Base-by-base conservation (phyloP, 2,888 invertebrate genomes). In the Campoplex capitator region DNA sequence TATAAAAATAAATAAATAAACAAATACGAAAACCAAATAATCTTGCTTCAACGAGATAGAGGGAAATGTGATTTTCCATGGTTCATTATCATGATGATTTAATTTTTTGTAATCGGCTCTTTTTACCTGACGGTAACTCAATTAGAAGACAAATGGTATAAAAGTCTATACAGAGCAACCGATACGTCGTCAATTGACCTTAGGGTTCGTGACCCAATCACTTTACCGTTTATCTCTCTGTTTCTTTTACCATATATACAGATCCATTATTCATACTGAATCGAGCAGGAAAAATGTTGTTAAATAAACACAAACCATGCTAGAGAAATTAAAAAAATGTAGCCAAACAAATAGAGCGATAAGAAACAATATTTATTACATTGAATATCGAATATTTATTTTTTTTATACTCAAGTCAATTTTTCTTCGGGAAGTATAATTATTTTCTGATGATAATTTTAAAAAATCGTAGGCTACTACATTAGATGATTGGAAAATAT, bases 211-310 rank as follows among this genome's bases (percentile, higher is more conserved):
- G 32, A 7, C 16, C 48, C 51, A 77, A 48, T 51, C 45, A 13
- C 45, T 67, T 68, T 28, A 78, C 54, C 38, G 68, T 77, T 77
- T 77, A 68, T 56, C 68, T 68, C 42, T 28, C 35, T 42, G 11
- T 42, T 38, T 42, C 13, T 6, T 16, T 78, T 56, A 28, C n/a
- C 11, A 38, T 23, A 51, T 35, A 38, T 16, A 13, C 38, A 3
- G 6, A 38, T 68, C 16, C 28, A 42, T 16, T 11, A 45, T 13
- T 75, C 58, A 58, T 75, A 28, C 75, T 16, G n/a, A 16, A 0
- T 32, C 58, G 18, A 42, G 58, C 23, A 56, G 9, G 18, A 16
- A 51, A 51, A 51, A 48, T 18, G 4, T 32, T 3, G 32, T 51
- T 32, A 18, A 18, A 51, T 18, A 51, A 32, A 71, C 8, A 9